These are phyloP conservation scores for Sialis lutaria DNA, from an alignment of 2,888 invertebrate genomes.

Conservation along the genomic window DNA sequence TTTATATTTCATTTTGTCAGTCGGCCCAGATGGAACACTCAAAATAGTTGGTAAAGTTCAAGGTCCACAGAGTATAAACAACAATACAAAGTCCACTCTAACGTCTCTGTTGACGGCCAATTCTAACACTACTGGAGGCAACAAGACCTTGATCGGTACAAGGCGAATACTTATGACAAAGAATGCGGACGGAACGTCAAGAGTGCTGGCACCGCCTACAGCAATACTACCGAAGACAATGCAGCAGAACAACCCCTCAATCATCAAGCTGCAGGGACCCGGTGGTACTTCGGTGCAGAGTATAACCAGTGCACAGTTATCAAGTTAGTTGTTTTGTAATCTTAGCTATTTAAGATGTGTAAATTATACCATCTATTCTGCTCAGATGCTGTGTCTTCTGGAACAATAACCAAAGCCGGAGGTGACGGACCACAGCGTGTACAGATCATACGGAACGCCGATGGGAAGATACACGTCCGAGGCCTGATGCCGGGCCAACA, in stretches of 20 bases:
- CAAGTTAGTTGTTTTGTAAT: constrained; percentile 13
- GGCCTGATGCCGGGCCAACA: constrained; percentile 87
- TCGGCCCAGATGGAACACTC: constrained; percentile 38
- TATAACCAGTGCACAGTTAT: constrained; percentile 28
- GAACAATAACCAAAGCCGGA: not conserved
- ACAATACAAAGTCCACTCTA: constrained; percentile 41
- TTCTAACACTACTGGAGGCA: constrained; percentile 36
- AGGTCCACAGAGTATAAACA: constrained; percentile 33
- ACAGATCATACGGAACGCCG: constrained; percentile 77
- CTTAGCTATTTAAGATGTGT: not conserved
- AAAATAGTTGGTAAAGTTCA: constrained; percentile 48
- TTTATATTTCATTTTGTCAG: constrained; percentile 7
- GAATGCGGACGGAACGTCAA: constrained; percentile 46
- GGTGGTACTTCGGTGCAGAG: constrained; percentile 20
- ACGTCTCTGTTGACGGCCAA: constrained; percentile 44
- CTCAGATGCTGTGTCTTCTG: too few species aligned
- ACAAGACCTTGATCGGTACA: constrained; percentile 45
- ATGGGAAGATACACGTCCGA: constrained; percentile 81
- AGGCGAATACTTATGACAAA: constrained; percentile 60
- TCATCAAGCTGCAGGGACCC: constrained; percentile 30
- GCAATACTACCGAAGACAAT: constrained; percentile 31
- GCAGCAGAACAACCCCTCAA: constrained; percentile 24
- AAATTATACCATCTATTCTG: too few species aligned
- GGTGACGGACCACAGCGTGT: constrained; percentile 50
- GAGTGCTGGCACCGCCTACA: constrained; percentile 41